Evolutionary conservation across 2,797 vertebrate species (phyloP), one percentile per base, ranked within the genome.

Genomic region (Sebastes cheni): DNA sequence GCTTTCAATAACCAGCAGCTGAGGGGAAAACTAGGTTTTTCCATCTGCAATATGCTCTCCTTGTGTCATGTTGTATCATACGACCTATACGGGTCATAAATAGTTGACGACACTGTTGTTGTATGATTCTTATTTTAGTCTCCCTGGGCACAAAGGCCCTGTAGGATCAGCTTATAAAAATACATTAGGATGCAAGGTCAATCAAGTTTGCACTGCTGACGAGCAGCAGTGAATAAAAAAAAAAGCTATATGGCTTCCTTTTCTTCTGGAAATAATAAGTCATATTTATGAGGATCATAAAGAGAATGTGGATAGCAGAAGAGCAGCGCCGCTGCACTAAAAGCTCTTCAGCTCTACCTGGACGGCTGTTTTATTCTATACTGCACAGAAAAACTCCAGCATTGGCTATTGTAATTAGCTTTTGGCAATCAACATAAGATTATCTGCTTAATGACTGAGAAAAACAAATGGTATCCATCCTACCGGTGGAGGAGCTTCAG

Each of bases 371-470:
- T 77, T 66, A 64, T 80, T 86, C 78, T 69, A 56, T 22, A 62
- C 67, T 7, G 60, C 72, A 32, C 55, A 20, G 73, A 84, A 66
- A 22, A 67, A 75, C 72, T 87, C 83, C 82, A 77, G 87, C 79
- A 61, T 62, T 72, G 82, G 81, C 82, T 78, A 84, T 80, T 85
- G 80, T 91, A 93, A 94, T 93, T 91, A 90, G 87, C 91, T 87
- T 73, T 70, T 85, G 75, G 86, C 83, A 93, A 89, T 94, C 86
- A 91, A 81, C 84, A 85, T 78, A 75, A 89, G 90, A 93, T 92
- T 91, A 92, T 92, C 89, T 86, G 85, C 86, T 90, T 94, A 89
- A 93, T 93, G 89, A 92, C 62, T 66, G 80, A 86, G 84, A 82
- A 83, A 92, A 91, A 87, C 88, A 91, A 93, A 90, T 77, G 80